Evolutionary conservation across 2,797 vertebrate genomes (phyloP).

Genomic region (Limnodromus scolopaceus): DNA sequence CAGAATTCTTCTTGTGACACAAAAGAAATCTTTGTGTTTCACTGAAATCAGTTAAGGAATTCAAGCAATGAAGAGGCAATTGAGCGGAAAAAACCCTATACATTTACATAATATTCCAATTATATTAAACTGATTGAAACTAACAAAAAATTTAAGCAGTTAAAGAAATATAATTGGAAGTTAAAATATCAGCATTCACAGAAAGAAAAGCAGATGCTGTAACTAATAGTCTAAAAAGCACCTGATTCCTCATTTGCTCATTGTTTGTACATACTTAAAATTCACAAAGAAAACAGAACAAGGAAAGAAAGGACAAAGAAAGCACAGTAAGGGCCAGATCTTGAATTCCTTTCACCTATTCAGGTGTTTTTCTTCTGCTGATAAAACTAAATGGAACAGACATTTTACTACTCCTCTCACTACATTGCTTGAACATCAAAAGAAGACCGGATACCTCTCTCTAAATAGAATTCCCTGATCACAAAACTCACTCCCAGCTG

Average conservation of each 20-base stretch:
- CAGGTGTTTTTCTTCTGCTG: neutral
- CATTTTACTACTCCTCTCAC: neutral
- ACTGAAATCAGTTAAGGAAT: neutral
- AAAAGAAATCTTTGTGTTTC: neutral
- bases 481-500: neutral
- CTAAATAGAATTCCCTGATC: neutral
- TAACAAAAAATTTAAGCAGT: neutral
- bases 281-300: neutral
- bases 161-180: neutral
- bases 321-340: neutral
- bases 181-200: neutral
- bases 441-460: neutral
- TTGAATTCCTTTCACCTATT: neutral
- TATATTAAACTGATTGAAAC: neutral
- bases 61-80: neutral
- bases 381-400: neutral
- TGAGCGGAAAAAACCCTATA: rapidly evolving
- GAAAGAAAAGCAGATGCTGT: neutral
- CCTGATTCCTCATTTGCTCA: neutral
- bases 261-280: neutral
- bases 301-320: neutral
- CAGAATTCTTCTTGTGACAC: neutral
- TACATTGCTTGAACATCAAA: neutral
- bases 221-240: neutral
- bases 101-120: neutral